Conservation (phyloP, 2,113 vertebrate species). For the Herpailurus yagouaroundi region DNA sequence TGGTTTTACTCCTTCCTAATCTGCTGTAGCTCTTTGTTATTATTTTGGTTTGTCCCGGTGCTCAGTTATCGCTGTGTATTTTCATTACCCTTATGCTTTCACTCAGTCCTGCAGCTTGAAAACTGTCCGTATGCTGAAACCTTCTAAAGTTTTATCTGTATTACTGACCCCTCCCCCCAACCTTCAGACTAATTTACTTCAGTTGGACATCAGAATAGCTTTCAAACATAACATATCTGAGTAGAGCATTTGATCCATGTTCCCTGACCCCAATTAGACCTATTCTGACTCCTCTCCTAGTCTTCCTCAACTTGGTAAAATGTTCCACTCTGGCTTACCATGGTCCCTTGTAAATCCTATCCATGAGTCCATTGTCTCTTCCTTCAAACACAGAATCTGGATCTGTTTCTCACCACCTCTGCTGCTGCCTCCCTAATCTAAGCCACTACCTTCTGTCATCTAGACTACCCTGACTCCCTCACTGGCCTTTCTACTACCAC, state of each 20-base stretch:
- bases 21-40: not conserved
- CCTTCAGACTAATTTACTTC: not conserved
- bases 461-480: not conserved
- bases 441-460: not conserved
- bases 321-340: not conserved
- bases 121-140: not conserved
- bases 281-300: not conserved
- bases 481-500: not conserved
- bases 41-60: not conserved
- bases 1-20: not conserved
- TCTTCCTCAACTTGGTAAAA: not conserved
- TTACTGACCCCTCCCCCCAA: not conserved
- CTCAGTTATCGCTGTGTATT: not conserved
- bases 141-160: not conserved
- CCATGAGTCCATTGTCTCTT: not conserved
- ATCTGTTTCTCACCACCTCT: not conserved
- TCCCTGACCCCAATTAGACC: not conserved
- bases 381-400: not conserved
- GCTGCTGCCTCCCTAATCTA: not conserved
- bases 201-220: not conserved
- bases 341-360: not conserved
- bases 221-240: not conserved
- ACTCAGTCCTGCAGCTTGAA: not conserved
- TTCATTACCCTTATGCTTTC: not conserved
- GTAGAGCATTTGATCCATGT: not conserved